These are phyloP conservation scores for Acrobasis suavella DNA, from an alignment of 2,888 invertebrate species.

Conservation along the genomic window DNA sequence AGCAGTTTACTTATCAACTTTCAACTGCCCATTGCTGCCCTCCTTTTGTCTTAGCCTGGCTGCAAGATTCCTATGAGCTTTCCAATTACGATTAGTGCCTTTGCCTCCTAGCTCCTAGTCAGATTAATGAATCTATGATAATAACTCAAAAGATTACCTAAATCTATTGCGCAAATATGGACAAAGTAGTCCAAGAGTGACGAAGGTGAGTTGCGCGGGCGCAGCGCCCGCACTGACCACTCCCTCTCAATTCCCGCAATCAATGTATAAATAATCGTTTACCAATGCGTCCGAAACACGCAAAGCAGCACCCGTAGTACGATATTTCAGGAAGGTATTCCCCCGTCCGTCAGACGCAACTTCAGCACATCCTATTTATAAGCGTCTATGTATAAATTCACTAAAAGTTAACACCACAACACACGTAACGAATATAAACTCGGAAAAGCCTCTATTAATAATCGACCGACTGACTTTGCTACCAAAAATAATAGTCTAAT, in stretches of 20 bases:
- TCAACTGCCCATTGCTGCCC: too few species aligned
- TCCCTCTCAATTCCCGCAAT: constrained; percentile 60
- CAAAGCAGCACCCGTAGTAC: constrained; percentile 79
- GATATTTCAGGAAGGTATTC: constrained; percentile 83
- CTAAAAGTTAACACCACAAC: constrained; percentile 83
- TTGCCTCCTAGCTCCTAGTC: too few species aligned
- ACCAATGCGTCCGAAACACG: constrained; percentile 81
- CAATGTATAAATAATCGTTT: constrained; percentile 82
- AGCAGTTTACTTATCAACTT: too few species aligned
- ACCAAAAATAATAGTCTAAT: constrained; percentile 84
- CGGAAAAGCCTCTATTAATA: constrained; percentile 84
- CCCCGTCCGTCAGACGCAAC: constrained; percentile 82
- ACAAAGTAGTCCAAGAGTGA: constrained; percentile 31
- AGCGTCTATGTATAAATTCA: constrained; percentile 83
- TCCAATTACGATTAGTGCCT: too few species aligned
- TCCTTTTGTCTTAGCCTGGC: too few species aligned
- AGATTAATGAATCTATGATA: not conserved
- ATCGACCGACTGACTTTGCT: constrained; percentile 83
- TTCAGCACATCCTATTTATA: constrained; percentile 83
- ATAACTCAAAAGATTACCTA: constrained; percentile 1
- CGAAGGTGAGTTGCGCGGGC: constrained; percentile 33
- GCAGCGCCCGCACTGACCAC: constrained; percentile 43
- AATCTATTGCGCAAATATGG: constrained; percentile 28
- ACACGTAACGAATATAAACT: constrained; percentile 83
- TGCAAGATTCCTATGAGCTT: too few species aligned